Percentiles rank a stretch among this genome's conserved stretches.
These are phyloP conservation scores for Phengaris alcon DNA, from an alignment of 2,888 invertebrate genomes.

Conservation along the genomic window DNA sequence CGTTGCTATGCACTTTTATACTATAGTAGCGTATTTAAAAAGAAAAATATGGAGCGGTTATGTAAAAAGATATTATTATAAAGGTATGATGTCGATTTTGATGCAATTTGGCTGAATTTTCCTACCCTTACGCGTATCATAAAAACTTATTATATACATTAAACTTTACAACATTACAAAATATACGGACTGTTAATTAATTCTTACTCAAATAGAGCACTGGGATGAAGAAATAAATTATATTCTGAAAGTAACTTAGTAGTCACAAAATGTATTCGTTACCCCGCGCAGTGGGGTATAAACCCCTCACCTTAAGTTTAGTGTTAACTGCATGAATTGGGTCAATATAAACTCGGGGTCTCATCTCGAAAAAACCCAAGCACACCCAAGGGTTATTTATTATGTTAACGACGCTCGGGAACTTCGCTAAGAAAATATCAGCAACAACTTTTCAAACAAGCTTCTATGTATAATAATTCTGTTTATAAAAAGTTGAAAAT, in stretches of 20 bases:
- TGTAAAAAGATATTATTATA: neutral
- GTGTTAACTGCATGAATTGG: neutral
- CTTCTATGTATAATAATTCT: neutral
- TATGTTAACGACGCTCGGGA: slow-evolving; percentile 1
- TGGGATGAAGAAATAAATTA: neutral
- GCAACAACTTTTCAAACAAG: neutral
- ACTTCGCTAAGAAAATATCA: slow-evolving; percentile 6
- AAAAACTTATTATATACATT: too few relatives aligned
- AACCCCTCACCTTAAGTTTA: neutral
- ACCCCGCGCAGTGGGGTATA: neutral
- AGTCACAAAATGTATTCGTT: neutral
- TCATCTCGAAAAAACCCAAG: slow-evolving; percentile 9
- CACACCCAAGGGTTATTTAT: slow-evolving; percentile 16
- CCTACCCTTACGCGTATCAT: too few relatives aligned
- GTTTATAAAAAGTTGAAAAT: slow-evolving; percentile 6
- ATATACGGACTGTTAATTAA: neutral
- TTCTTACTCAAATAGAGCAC: neutral
- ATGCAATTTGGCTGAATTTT: too few relatives aligned
- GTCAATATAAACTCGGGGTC: neutral
- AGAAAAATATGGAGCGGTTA: neutral
- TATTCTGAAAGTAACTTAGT: neutral
- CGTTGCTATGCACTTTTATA: slow-evolving; percentile 2
- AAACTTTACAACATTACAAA: neutral
- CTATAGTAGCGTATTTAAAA: neutral
- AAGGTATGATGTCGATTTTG: too few relatives aligned